phyloP scores from a whole-genome alignment of 2,888 invertebrate genomes.

The Suillia variegata region DNA sequence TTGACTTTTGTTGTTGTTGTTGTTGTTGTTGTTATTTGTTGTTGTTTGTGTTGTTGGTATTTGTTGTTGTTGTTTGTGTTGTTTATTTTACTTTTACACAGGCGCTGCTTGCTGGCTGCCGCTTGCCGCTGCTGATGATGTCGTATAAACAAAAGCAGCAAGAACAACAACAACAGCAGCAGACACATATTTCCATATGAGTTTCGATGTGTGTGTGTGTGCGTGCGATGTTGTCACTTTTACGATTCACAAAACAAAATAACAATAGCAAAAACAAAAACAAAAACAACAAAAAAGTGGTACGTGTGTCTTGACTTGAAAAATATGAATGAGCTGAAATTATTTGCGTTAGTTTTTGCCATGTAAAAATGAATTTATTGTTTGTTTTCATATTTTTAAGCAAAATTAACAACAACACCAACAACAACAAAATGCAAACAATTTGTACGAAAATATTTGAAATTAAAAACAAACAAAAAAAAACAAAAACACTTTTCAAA shows the following conservation, averaged over 20 bases:
- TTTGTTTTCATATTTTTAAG: background rate
- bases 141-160: background rate
- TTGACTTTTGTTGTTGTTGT: background rate
- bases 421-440: no score
- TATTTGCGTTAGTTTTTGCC: background rate
- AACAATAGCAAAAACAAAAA: background rate
- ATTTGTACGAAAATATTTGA: no score
- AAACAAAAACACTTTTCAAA: no score
- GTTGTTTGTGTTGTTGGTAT: background rate
- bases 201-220: background rate
- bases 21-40: background rate
- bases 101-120: no score
- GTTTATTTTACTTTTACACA: slow-evolving; percentile 4
- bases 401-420: background rate
- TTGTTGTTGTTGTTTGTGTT: background rate
- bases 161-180: background rate
- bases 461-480: no score
- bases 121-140: no score
- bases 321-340: background rate
- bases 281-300: background rate
- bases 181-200: background rate
- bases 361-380: background rate
- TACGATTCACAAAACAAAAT: background rate
- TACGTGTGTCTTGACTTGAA: background rate
- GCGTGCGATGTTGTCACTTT: background rate